Conservation (phyloP, 2,113 vertebrate species). For the Mobula hypostoma region DNA sequence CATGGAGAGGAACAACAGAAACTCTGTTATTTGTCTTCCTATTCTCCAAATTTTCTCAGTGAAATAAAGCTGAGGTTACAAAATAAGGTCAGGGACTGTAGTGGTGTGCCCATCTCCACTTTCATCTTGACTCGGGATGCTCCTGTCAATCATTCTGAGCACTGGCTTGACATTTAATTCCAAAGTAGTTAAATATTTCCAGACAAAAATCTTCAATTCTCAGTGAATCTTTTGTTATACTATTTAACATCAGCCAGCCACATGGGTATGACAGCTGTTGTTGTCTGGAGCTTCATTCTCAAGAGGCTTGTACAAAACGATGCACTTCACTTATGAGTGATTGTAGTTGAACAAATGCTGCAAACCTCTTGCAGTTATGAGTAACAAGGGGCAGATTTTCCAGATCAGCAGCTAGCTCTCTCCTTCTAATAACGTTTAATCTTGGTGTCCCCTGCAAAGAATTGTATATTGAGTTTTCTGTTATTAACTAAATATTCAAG, state of each 20-base stretch:
- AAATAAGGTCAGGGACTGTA: too few species aligned
- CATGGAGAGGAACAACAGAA: too few species aligned
- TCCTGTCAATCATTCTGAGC: not conserved
- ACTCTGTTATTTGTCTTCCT: not conserved
- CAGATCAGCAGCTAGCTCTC: not conserved
- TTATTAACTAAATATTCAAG: not conserved
- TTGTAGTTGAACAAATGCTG: not conserved
- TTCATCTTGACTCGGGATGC: not conserved
- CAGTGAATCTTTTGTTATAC: not conserved
- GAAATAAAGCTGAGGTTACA: not conserved
- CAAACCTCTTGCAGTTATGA: not conserved
- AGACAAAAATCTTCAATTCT: not conserved
- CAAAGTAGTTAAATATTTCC: not conserved
- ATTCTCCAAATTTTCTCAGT: not conserved
- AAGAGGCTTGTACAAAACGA: not conserved
- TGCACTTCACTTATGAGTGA: not conserved
- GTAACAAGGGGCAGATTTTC: not conserved
- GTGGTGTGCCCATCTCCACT: not conserved
- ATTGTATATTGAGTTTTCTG: not conserved
- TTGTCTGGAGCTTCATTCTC: not conserved
- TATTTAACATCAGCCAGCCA: not conserved
- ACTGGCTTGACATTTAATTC: not conserved
- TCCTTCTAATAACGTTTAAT: not conserved
- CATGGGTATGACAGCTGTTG: not conserved
- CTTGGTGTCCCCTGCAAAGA: not conserved